Evolutionary conservation across 2,888 invertebrate species (phyloP), one percentile per base, ranked within the genome.

Genomic region (Eupithecia abbreviata): DNA sequence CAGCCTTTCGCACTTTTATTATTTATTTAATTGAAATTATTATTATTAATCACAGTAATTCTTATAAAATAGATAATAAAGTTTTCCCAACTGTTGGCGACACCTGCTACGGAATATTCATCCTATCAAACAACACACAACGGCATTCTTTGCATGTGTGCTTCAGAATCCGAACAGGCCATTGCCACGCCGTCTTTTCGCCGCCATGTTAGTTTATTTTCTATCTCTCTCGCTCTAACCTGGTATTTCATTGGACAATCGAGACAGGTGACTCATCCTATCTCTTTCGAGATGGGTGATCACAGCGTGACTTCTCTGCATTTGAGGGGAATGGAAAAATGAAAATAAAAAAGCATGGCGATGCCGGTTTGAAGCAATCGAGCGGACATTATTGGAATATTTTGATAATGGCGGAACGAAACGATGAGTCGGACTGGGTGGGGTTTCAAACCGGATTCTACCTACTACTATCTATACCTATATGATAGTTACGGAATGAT

Each of bases 261-360:
- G 87, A 89, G 86, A 85, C 83, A 85, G 85, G 86, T 82, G 82
- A 83, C 74, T 83, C 80, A 73, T 77, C 82, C 83, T 86, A 86
- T 90, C 92, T 90, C 91, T 84, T 85, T 91, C 85, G 77, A 82
- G 80, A 84, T 81, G 84, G 84, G 85, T 84, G 87, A 87, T 88
- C 88, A 87, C 88, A 89, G 90, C 89, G 90, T 88, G 90, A 88
- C 87, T 88, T 91, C 90, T 90, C 91, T 88, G 86, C 88, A 89
- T 90, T 92, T 86, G 88, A 90, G 93, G 93, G 93, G 92, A 91
- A 91, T 90, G 89, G 89, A 90, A 90, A 89, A 88, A 91, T 89
- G 85, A 89, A 74, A 87, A 90, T 88, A 87, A 69, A 84, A 83
- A 88, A 87, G 85, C 81, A 89, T 87, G 90, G 88, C 84, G 81